Percentiles rank a stretch among this genome's conserved stretches.
Evolutionary conservation across 92 coral and sea anemone species (phyloP).

Genomic region (Phenganax subtilis): DNA sequence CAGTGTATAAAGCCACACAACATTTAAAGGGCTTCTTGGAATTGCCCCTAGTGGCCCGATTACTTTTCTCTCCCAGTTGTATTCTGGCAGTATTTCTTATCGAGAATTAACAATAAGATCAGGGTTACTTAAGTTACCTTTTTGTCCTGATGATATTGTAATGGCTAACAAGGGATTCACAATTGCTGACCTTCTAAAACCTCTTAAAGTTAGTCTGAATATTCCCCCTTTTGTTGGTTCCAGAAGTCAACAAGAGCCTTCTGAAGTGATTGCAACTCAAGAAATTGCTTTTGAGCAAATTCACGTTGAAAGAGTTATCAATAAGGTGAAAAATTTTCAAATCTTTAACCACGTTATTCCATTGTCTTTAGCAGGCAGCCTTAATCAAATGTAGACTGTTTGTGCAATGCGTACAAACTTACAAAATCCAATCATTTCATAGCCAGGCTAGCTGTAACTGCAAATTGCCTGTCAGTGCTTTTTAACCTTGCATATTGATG

Average conservation of each 20-base stretch:
- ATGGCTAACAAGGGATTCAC: conserved; percentile 53
- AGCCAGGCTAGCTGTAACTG: neutral
- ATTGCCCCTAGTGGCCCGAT: conserved; percentile 53
- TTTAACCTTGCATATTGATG: neutral
- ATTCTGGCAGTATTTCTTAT: conserved; percentile 44
- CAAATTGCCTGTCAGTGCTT: neutral
- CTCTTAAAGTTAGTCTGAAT: conserved; percentile 30
- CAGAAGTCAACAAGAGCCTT: conserved; percentile 25
- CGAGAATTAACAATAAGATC: conserved; percentile 35
- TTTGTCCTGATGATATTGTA: conserved; percentile 12
- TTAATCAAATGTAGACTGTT: conserved; percentile 56
- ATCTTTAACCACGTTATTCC: conserved; percentile 41
- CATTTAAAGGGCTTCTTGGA: conserved; percentile 51
- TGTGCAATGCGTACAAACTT: conserved; percentile 43
- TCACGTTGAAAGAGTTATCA: conserved; percentile 41
- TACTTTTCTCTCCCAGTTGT: conserved; percentile 46
- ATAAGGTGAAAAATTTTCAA: conserved; percentile 43
- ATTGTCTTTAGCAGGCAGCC: conserved; percentile 40
- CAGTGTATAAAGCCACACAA: conserved; percentile 47
- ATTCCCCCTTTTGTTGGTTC: conserved; percentile 47
- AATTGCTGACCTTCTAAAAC: conserved; percentile 35
- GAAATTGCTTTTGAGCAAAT: conserved; percentile 49
- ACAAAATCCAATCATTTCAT: conserved; percentile 39
- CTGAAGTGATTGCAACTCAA: conserved; percentile 42
- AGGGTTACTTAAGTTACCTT: conserved; percentile 35